Conservation (phyloP, 2,888 invertebrate species). For the Branchellion lobata region DNA sequence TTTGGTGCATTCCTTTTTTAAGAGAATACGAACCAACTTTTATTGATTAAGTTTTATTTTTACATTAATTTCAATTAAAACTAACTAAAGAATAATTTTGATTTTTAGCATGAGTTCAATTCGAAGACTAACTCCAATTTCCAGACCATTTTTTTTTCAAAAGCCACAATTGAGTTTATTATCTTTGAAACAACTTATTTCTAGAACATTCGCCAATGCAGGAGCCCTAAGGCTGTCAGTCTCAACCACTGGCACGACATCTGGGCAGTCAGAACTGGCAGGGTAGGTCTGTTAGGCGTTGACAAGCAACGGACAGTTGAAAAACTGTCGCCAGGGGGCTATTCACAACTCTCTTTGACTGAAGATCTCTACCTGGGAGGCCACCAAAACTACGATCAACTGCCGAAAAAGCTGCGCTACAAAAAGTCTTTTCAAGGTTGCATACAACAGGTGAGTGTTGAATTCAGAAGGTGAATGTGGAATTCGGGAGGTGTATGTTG, state of each 20-base stretch:
- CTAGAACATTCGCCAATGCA: too few species aligned
- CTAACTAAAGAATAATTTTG: too few species aligned
- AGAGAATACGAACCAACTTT: too few species aligned
- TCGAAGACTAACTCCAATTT: too few species aligned
- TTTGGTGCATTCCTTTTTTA: too few species aligned
- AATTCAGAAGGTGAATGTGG: not conserved
- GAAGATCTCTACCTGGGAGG: conserved; percentile 86
- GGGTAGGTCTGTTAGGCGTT: conserved; percentile 77
- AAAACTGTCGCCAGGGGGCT: conserved; percentile 77
- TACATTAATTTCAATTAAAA: too few species aligned
- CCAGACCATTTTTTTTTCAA: too few species aligned
- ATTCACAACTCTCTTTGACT: conserved; percentile 78
- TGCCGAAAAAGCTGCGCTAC: conserved; percentile 75
- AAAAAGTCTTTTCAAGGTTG: conserved; percentile 83
- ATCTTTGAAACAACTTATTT: too few species aligned
- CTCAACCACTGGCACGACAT: conserved; percentile 85
- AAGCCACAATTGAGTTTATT: too few species aligned
- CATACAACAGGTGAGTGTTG: conserved; percentile 81
- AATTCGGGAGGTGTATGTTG: not conserved
- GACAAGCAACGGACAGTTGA: conserved; percentile 74
- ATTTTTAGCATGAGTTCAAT: too few species aligned
- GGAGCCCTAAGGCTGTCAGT: conserved; percentile 74
- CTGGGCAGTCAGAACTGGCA: conserved; percentile 68
- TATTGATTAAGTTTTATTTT: too few species aligned
- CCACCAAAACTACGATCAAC: conserved; percentile 77